Evolutionary conservation across 2,797 vertebrate genomes (phyloP).

Genomic region (Chiroxiphia lanceolata): DNA sequence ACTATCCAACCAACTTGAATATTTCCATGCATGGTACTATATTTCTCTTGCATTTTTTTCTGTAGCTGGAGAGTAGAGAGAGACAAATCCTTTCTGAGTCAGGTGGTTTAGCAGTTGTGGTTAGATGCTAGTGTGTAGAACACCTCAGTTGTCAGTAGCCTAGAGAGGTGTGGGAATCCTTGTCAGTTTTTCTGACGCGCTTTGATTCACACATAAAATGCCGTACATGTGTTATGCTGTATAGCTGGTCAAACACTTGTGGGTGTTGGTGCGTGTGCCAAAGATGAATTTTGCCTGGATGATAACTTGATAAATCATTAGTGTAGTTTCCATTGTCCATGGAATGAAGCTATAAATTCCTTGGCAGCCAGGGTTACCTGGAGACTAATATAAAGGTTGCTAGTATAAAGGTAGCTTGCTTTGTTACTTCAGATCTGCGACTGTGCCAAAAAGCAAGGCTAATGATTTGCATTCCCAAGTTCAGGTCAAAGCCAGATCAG

Average conservation of each 20-base stretch:
- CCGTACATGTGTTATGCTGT: not conserved
- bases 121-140: not conserved
- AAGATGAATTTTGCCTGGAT: slow-evolving; percentile 6
- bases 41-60: not conserved
- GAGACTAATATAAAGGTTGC: slow-evolving; percentile 28
- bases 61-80: not conserved
- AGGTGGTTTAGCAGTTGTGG: not conserved
- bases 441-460: slow-evolving; percentile 7
- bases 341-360: slow-evolving; percentile 35
- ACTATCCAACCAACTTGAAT: not conserved
- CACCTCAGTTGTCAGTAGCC: not conserved
- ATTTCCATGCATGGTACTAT: not conserved
- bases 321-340: not conserved
- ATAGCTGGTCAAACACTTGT: not conserved
- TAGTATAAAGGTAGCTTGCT: slow-evolving; percentile 28
- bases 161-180: not conserved
- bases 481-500: slow-evolving; percentile 9
- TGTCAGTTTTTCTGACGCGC: not conserved
- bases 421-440: not conserved
- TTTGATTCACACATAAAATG: not conserved
- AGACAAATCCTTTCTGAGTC: not conserved
- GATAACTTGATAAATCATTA: slow-evolving; percentile 33
- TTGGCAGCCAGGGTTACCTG: slow-evolving; percentile 53
- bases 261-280: not conserved
- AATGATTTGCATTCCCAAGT: not conserved